A percentile compares a stretch with the other conserved stretches of the same genome.
Evolutionary conservation across 2,797 vertebrate genomes (phyloP).

Genomic region (Capromys pilorides): DNA sequence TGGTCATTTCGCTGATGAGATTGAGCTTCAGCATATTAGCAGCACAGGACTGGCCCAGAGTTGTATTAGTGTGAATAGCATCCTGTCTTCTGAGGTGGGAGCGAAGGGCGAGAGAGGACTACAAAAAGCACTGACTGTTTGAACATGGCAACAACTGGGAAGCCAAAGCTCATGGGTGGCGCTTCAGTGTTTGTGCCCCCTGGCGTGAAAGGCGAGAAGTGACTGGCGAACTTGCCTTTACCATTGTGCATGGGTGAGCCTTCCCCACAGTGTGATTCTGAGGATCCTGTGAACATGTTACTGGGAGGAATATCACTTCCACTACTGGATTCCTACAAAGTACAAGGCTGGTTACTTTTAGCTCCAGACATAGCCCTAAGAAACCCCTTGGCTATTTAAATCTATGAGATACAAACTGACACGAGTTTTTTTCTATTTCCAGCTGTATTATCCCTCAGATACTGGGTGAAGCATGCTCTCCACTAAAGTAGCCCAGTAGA

Average conservation of each 20-base stretch:
- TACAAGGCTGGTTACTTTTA: neutral
- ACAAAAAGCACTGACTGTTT: neutral
- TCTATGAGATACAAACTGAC: neutral
- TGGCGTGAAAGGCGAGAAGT: neutral
- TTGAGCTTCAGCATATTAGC: neutral
- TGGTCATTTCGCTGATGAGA: neutral
- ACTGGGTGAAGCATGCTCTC: neutral
- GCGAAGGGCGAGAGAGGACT: no score
- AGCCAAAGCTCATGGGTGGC: neutral
- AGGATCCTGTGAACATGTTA: neutral
- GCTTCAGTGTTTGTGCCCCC: neutral
- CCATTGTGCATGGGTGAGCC: neutral
- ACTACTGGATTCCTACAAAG: neutral
- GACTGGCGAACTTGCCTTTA: neutral
- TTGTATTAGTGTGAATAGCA: neutral
- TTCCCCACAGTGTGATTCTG: neutral
- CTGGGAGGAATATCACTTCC: neutral
- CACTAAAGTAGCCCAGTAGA: neutral
- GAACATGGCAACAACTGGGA: neutral
- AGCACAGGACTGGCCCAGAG: neutral
- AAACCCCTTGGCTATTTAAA: slow-evolving; percentile 5
- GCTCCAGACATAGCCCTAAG: neutral
- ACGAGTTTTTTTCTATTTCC: neutral
- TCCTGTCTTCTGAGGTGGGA: neutral
- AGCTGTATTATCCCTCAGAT: neutral